Base-by-base conservation (phyloP, 2,113 vertebrate genomes). In the Dicentrarchus labrax region DNA sequence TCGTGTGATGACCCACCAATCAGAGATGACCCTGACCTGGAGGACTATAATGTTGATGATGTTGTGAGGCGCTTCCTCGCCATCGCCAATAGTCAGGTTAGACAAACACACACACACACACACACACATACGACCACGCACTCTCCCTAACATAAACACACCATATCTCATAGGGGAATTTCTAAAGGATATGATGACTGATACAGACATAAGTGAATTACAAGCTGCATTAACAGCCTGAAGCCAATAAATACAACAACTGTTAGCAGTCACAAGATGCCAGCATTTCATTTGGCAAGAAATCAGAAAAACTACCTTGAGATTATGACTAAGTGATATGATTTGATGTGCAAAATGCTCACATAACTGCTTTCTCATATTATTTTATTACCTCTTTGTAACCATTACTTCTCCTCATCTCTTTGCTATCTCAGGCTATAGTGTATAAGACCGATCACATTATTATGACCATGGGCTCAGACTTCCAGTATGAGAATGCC, bases 391-490 rank as follows among this genome's bases (percentile, higher is more conserved):
- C 8, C 11, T 39, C 30, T 54, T 9, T 39, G 10, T 43, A 24
- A 57, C 30, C 51, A 13, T n/a, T 12, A n/a, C 8, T 9, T 13
- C 12, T 15, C 19, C 30, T 41, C 30, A 0, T 60, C 2, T 30
- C 5, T 24, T 11, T 19, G 2, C 11, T 51, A 15, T 16, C 41
- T 83, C 76, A 99, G 97, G 83, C 96, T 0, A 0, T 0, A 2
- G 51, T 56, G 17, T 99, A 98, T 86, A 96, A 96, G 69, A 96
- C 96, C 85, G 96, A 97, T 66, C 97, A 99, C 93, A 96, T 96
- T 5, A 89, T 97, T 77, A 98, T 98, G 98, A 99, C 98, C 17
- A 99, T 99, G 98, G 98, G 98, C 39, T 98, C 98, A 0, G 98
- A 99, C 89, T 99, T 98, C 92, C 97, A 98, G 22, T 98, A 98